Conservation (phyloP, 1,140 invertebrate genomes). For the Belonocnema kinseyi region DNA sequence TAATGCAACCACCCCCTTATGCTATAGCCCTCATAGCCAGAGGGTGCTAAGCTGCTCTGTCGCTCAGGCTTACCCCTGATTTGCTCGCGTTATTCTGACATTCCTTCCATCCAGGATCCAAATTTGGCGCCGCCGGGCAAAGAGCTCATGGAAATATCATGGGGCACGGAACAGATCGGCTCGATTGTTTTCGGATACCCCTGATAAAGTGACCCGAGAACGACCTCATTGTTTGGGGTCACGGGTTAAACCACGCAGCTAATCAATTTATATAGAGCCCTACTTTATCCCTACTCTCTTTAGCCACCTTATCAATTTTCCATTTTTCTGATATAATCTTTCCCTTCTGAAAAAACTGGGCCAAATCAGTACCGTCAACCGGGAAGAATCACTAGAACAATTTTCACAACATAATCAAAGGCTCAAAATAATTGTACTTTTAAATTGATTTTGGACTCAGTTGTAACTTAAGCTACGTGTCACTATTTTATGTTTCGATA, state of each 20-base stretch:
- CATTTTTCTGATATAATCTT: background rate
- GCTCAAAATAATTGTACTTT: too few relatives aligned
- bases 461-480: too few relatives aligned
- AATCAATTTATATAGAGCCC: conserved; percentile 49
- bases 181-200: conserved; percentile 42
- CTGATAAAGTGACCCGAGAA: conserved; percentile 36
- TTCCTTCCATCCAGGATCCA: conserved; percentile 41
- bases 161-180: conserved; percentile 42
- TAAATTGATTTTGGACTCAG: too few relatives aligned
- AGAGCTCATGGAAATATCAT: conserved; percentile 33
- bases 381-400: too few relatives aligned
- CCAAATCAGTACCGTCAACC: too few relatives aligned
- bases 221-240: conserved; percentile 46
- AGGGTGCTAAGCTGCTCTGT: conserved; percentile 59
- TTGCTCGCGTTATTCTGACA: conserved; percentile 60
- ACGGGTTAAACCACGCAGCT: conserved; percentile 49
- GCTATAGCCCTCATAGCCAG: conserved; percentile 41
- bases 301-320: background rate
- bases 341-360: background rate
- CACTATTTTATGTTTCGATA: too few relatives aligned
- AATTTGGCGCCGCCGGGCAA: conserved; percentile 54
- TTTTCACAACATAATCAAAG: too few relatives aligned
- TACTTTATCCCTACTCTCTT: conserved; percentile 32
- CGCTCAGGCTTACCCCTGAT: conserved; percentile 62
- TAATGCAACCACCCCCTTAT: conserved; percentile 53